A percentile compares a stretch with the other conserved stretches of the same genome.
These are phyloP conservation scores for Ptychadena robeensis DNA, from an alignment of 2,797 vertebrate species.

Conservation along the genomic window DNA sequence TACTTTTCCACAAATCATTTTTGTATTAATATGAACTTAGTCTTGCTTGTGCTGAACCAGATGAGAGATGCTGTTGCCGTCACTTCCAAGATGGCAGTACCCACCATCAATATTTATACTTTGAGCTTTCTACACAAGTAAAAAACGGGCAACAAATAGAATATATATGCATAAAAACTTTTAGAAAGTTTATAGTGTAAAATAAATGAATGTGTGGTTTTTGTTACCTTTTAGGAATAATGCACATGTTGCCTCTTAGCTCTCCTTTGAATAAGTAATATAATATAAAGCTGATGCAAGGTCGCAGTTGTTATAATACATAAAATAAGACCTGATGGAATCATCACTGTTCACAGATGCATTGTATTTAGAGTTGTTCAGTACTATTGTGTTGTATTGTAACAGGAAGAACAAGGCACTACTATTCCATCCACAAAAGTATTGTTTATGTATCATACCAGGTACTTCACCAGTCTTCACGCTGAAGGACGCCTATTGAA, in stretches of 20 bases:
- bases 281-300: background rate
- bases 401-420: background rate
- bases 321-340: background rate
- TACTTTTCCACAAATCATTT: too few species aligned
- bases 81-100: too few species aligned
- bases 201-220: too few species aligned
- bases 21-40: too few species aligned
- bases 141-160: too few species aligned
- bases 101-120: too few species aligned
- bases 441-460: background rate
- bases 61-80: too few species aligned
- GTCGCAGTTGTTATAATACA: background rate
- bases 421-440: background rate
- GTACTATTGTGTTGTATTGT: background rate
- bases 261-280: background rate
- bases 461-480: background rate
- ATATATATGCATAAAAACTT: too few species aligned
- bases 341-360: background rate
- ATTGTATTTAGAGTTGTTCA: background rate
- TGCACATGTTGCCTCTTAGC: background rate
- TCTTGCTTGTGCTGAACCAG: too few species aligned
- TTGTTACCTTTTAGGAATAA: background rate
- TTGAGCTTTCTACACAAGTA: too few species aligned
- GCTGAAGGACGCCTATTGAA: constrained; percentile 14
- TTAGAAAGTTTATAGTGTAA: too few species aligned